phyloP scores from a whole-genome alignment of 2,113 vertebrate genomes.

The Poeciliopsis occidentalis region DNA sequence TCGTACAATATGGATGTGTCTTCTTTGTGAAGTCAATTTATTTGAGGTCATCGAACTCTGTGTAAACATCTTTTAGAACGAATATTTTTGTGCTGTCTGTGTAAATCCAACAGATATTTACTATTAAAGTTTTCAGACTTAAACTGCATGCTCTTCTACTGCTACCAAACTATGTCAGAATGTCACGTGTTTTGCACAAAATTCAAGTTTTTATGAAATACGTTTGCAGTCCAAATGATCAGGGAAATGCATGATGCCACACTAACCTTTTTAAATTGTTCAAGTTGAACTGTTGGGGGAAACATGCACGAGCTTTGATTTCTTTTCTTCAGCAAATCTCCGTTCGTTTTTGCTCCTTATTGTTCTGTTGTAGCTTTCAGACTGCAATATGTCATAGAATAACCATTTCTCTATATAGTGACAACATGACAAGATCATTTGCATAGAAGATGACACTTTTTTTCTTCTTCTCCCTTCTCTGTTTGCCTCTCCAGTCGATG shows the following conservation, averaged over 20 bases:
- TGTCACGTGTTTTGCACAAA: no score
- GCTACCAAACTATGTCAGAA: no score
- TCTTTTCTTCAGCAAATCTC: background rate
- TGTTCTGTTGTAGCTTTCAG: conserved; percentile 10
- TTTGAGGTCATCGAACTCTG: no score
- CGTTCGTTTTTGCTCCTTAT: conserved; percentile 27
- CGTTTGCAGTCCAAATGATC: no score
- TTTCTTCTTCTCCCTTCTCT: background rate
- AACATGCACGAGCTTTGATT: background rate
- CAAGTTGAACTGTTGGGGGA: background rate
- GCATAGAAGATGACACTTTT: conserved; percentile 36
- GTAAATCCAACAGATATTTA: no score
- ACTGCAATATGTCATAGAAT: conserved; percentile 18
- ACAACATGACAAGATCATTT: conserved; percentile 42
- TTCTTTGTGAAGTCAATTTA: background rate
- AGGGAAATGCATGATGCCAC: no score
- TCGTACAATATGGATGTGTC: background rate
- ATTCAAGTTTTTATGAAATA: no score
- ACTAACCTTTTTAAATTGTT: background rate
- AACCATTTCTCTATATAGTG: conserved; percentile 10
- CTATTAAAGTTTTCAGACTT: no score
- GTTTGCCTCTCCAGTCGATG: conserved; percentile 85
- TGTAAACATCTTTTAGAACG: no score
- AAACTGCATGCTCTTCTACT: no score
- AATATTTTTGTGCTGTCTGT: no score